Conservation (phyloP, 2,113 vertebrate genomes). For the Phylloscopus whistleri region DNA sequence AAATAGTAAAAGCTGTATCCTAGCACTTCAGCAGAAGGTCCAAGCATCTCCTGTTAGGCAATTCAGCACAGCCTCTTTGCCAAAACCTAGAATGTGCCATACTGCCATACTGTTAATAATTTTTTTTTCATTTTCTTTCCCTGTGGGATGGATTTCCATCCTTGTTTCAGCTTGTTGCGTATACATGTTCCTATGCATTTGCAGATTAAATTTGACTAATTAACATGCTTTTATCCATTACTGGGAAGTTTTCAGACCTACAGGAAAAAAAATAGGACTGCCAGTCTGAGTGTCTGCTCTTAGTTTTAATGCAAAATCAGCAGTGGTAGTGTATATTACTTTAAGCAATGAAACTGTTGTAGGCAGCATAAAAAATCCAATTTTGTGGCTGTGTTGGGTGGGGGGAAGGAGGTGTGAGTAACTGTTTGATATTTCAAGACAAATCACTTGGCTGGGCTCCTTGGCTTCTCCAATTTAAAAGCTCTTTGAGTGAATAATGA, state of each 20-base stretch:
- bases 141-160: not conserved
- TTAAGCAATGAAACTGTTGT: not conserved
- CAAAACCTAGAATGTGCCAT: not conserved
- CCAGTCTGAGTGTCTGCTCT: not conserved
- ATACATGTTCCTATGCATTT: not conserved
- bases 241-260: not conserved
- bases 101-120: not conserved
- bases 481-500: not conserved
- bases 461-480: not conserved
- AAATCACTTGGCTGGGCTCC: not conserved
- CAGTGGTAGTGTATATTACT: not conserved
- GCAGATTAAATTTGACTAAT: not conserved
- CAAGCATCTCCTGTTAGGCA: not conserved
- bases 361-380: not conserved
- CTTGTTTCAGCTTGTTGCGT: not conserved
- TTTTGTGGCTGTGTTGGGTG: not conserved
- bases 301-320: not conserved
- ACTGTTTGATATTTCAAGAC: not conserved
- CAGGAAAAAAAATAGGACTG: not conserved
- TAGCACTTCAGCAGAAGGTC: not conserved
- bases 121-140: not conserved
- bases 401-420: not conserved
- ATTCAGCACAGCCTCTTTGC: not conserved
- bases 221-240: not conserved
- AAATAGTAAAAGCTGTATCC: not conserved